Evolutionary conservation across 2,113 vertebrate genomes (phyloP).

Genomic region (Phylloscopus trochilus): DNA sequence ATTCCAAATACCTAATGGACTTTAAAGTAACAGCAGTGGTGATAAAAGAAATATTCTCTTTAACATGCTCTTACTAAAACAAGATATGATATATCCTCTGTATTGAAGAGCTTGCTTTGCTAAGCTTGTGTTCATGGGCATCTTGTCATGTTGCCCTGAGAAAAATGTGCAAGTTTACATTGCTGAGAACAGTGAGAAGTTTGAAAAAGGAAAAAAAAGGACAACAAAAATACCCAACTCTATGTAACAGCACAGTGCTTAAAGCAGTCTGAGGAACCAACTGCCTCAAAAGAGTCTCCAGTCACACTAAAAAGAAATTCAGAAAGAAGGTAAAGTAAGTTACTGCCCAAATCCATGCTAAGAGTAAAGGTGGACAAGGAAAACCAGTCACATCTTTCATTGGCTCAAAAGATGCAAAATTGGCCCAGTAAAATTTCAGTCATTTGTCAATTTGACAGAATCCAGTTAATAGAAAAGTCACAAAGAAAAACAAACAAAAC

Average conservation of each 20-base stretch:
- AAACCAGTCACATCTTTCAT: not conserved
- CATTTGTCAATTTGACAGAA: not conserved
- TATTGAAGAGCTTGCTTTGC: not conserved
- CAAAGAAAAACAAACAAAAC: not conserved
- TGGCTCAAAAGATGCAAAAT: not conserved
- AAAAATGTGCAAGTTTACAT: not conserved
- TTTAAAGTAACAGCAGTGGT: not conserved
- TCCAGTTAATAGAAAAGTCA: not conserved
- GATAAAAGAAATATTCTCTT: not conserved
- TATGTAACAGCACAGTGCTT: not conserved
- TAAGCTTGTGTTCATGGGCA: not conserved
- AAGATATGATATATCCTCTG: not conserved
- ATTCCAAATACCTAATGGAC: not conserved
- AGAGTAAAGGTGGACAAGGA: not conserved
- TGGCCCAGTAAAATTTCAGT: not conserved
- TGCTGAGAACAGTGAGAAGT: not conserved
- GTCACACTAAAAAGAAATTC: not conserved
- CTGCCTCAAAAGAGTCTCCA: not conserved
- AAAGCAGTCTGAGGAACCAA: not conserved
- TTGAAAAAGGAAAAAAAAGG: not conserved
- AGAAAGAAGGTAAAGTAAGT: not conserved
- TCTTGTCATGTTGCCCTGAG: not conserved
- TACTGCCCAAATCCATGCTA: not conserved
- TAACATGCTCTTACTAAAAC: not conserved
- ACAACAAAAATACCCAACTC: not conserved